Evolutionary conservation across 1,140 invertebrate species (phyloP).

Genomic region (Arctopsyche grandis): DNA sequence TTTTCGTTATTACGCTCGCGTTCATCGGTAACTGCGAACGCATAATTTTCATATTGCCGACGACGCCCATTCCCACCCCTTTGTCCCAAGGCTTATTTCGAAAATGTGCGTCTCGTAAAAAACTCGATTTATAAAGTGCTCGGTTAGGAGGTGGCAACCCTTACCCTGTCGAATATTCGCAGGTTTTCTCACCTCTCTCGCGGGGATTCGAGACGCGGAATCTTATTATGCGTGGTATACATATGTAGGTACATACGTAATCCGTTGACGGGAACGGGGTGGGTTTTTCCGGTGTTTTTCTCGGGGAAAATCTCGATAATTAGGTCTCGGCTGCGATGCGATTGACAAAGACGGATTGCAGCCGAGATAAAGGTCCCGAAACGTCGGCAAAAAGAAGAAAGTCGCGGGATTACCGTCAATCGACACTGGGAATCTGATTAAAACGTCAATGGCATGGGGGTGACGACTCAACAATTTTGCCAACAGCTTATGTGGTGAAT

Average conservation of each 20-base stretch:
- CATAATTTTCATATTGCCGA: conserved; percentile 24
- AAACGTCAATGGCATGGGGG: conserved; percentile 9
- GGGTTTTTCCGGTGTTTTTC: not conserved
- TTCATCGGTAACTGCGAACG: not conserved
- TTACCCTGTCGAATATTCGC: not conserved
- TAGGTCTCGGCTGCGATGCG: conserved; percentile 45
- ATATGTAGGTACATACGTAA: not conserved
- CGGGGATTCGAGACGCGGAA: not conserved
- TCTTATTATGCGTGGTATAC: not conserved
- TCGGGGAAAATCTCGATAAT: conserved; percentile 46
- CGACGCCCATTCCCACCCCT: too few relatives aligned
- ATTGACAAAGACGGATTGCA: conserved; percentile 52
- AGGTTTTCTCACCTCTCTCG: not conserved
- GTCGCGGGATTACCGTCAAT: conserved; percentile 43
- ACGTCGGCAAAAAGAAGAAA: conserved; percentile 43
- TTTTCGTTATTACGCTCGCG: not conserved
- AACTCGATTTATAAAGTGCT: conserved; percentile 29
- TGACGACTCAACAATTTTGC: not conserved
- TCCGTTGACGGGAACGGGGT: not conserved
- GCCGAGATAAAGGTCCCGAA: conserved; percentile 37
- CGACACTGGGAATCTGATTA: conserved; percentile 44
- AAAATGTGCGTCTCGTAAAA: conserved; percentile 15
- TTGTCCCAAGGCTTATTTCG: conserved; percentile 25
- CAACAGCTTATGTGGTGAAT: too few relatives aligned
- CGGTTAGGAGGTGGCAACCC: not conserved